Conservation (phyloP, 2,888 invertebrate genomes). For the Operophtera brumata region DNA sequence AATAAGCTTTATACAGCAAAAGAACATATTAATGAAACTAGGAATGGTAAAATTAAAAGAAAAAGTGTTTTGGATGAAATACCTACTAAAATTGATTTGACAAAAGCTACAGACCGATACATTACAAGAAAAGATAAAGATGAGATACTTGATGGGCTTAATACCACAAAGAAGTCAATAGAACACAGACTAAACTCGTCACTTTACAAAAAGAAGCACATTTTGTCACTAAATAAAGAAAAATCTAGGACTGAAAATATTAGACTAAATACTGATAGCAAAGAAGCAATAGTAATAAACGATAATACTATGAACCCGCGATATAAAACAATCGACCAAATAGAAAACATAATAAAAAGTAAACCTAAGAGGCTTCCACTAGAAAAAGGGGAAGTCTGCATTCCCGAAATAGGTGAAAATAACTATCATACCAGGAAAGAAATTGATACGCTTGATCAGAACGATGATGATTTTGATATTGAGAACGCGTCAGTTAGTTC, state of each 20-base stretch:
- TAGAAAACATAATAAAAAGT: slow-evolving; percentile 21
- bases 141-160: slow-evolving; percentile 13
- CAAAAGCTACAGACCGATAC: neutral
- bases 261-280: neutral
- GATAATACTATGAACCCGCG: slow-evolving; percentile 3
- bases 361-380: slow-evolving; percentile 20
- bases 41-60: neutral
- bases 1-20: neutral
- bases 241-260: slow-evolving; percentile 2
- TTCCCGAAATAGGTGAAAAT: slow-evolving; percentile 21
- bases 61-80: neutral
- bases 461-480: slow-evolving; percentile 36
- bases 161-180: neutral
- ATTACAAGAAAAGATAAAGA: slow-evolving; percentile 20
- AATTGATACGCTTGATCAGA: slow-evolving; percentile 20
- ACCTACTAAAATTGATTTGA: slow-evolving; percentile 7
- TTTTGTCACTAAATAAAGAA: slow-evolving; percentile 10
- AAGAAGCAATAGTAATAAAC: neutral
- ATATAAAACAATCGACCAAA: slow-evolving; percentile 25
- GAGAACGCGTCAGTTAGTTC: slow-evolving; percentile 42
- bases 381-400: slow-evolving; percentile 20
- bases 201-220: slow-evolving; percentile 5
- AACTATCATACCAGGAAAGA: slow-evolving; percentile 13
- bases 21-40: neutral
- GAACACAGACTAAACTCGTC: slow-evolving; percentile 11